These are phyloP conservation scores for Triops longicaudatus DNA, from an alignment of 1,140 invertebrate genomes.

Conservation along the genomic window DNA sequence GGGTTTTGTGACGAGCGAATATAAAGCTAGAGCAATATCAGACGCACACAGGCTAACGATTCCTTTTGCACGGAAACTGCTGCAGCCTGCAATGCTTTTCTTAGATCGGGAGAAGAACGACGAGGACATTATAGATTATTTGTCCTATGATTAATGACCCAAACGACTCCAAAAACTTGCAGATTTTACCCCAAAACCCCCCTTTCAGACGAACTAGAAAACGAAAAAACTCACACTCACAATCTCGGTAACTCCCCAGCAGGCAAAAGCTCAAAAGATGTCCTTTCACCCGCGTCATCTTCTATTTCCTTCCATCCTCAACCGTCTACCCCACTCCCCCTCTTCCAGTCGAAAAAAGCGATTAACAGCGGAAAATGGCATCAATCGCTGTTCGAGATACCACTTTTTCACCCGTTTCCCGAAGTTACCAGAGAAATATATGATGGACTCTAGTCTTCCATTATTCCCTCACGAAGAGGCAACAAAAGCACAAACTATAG, in stretches of 20 bases:
- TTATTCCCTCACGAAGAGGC: too few species aligned
- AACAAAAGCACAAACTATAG: too few species aligned
- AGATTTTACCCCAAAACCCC: background rate
- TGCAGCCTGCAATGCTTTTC: slow-evolving; percentile 14
- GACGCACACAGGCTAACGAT: slow-evolving; percentile 9
- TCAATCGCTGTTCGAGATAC: too few species aligned
- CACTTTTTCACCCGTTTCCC: too few species aligned
- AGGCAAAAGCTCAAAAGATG: background rate
- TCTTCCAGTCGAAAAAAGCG: too few species aligned
- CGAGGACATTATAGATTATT: slow-evolving; percentile 8
- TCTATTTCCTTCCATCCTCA: background rate
- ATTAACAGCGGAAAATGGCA: too few species aligned
- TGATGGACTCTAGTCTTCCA: too few species aligned
- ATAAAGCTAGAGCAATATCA: slow-evolving; percentile 15
- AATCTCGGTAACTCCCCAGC: background rate
- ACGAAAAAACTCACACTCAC: background rate
- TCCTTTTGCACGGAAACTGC: slow-evolving; percentile 5
- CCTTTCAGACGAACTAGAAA: background rate
- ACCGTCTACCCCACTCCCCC: too few species aligned
- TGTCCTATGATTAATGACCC: slow-evolving; percentile 3
- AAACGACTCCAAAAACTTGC: background rate
- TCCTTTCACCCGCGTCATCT: background rate
- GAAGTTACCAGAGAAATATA: too few species aligned
- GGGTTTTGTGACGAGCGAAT: slow-evolving; percentile 14
- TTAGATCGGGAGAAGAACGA: background rate